Percentiles rank a stretch among this genome's conserved stretches.
These are phyloP conservation scores for Mugil cephalus DNA, from an alignment of 2,113 vertebrate species.

Conservation along the genomic window DNA sequence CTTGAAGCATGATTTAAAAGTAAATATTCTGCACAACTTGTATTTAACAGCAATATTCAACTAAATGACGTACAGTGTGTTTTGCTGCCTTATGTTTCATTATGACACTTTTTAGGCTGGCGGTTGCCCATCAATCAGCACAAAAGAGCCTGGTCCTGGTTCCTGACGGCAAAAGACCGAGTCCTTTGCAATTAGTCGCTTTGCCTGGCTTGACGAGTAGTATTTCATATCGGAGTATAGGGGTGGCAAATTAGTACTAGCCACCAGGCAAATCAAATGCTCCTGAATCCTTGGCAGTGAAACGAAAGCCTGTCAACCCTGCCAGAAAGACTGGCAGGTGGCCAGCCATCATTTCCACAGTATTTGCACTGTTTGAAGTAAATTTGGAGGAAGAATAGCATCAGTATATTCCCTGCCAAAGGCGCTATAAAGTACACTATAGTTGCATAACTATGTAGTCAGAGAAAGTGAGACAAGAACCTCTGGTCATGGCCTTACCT, in stretches of 20 bases:
- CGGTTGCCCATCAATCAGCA: conserved; percentile 12
- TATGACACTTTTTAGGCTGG: neutral
- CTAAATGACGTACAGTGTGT: neutral
- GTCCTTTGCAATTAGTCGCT: conserved; percentile 35
- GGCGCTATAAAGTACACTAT: conserved; percentile 13
- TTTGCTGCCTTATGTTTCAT: neutral
- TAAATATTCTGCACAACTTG: no score
- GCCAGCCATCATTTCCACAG: conserved; percentile 38
- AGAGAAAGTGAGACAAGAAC: neutral
- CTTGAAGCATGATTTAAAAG: no score
- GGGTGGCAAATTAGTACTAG: conserved; percentile 32
- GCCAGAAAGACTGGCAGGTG: conserved; percentile 27
- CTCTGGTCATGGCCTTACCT: neutral
- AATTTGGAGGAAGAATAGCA: conserved; percentile 11
- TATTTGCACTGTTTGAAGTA: conserved; percentile 47
- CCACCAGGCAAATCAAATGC: conserved; percentile 59
- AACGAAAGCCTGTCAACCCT: conserved; percentile 39
- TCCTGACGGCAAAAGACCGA: conserved; percentile 5
- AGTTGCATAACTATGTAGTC: conserved; percentile 17
- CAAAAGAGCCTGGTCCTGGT: conserved; percentile 9
- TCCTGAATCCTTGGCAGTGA: conserved; percentile 41
- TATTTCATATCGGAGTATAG: conserved; percentile 12
- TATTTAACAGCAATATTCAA: no score
- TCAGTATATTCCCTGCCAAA: conserved; percentile 5
- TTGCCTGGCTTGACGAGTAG: conserved; percentile 30